Percentiles rank a stretch among this genome's conserved stretches.
phyloP scores from a whole-genome alignment of 2,113 vertebrate genomes.

The Trematocara stigmaticum region DNA sequence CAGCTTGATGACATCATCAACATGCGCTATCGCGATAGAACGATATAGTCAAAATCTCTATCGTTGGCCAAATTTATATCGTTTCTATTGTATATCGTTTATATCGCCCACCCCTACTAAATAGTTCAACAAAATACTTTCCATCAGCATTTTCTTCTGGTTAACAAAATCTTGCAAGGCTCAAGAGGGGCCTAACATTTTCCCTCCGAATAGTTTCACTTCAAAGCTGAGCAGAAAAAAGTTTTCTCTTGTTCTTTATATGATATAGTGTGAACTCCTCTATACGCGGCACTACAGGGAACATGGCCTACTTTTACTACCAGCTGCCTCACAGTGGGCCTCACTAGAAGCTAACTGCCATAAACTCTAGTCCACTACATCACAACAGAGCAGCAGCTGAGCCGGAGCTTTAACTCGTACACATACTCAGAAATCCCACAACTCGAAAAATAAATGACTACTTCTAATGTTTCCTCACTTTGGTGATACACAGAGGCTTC shows the following conservation, averaged over 20 bases:
- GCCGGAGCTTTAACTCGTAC: background rate
- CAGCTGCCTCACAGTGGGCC: conserved; percentile 48
- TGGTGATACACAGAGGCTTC: background rate
- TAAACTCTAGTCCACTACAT: conserved; percentile 19
- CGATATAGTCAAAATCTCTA: no score
- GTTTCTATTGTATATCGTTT: no score
- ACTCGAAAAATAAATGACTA: background rate
- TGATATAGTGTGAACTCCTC: background rate
- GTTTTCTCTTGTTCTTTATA: background rate
- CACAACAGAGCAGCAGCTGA: conserved; percentile 17
- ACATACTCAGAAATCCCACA: background rate
- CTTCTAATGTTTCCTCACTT: background rate
- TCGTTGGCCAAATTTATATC: no score
- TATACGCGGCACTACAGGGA: conserved; percentile 39
- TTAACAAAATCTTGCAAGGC: background rate
- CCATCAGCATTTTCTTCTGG: background rate
- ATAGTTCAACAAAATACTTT: background rate
- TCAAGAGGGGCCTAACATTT: background rate
- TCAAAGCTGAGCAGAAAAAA: background rate
- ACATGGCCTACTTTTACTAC: conserved; percentile 55
- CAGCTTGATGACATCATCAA: no score
- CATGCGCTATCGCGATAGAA: no score
- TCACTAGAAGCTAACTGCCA: conserved; percentile 31
- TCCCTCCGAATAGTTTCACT: background rate
- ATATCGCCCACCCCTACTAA: background rate